Evolutionary conservation across 2,888 invertebrate species (phyloP).

Genomic region (Orthosia gracilis): DNA sequence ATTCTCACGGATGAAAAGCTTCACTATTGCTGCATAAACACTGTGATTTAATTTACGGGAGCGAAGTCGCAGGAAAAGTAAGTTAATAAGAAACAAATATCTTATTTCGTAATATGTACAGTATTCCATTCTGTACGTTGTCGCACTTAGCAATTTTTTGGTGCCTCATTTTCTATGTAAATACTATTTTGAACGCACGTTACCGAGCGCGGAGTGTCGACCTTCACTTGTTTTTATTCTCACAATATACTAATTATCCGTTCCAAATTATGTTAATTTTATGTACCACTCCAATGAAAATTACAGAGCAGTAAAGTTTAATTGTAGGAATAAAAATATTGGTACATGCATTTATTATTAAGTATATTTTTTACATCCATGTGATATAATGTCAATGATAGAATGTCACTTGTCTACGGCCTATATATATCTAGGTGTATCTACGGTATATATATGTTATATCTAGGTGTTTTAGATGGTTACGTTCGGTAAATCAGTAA

Average conservation of each 20-base stretch:
- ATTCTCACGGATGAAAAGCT: too few species aligned
- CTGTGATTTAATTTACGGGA: too few species aligned
- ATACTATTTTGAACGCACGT: constrained; percentile 17
- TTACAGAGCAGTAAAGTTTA: background rate
- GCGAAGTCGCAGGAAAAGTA: too few species aligned
- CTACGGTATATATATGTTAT: too few species aligned
- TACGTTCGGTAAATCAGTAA: too few species aligned
- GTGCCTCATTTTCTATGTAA: constrained; percentile 17
- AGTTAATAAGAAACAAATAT: background rate
- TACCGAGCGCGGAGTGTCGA: background rate
- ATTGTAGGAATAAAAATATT: background rate
- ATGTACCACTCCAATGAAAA: constrained; percentile 7
- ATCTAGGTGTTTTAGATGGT: too few species aligned
- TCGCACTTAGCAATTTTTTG: background rate
- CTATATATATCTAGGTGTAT: too few species aligned
- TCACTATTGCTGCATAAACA: too few species aligned
- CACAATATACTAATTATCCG: background rate
- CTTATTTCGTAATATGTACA: background rate
- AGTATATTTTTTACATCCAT: too few species aligned
- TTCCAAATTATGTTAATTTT: constrained; percentile 25
- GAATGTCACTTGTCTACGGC: too few species aligned
- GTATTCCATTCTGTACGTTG: background rate
- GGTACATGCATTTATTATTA: background rate
- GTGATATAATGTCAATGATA: too few species aligned
- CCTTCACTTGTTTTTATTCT: constrained; percentile 23